Base-by-base conservation (phyloP, 2,888 invertebrate species). In the Apamea crenata region DNA sequence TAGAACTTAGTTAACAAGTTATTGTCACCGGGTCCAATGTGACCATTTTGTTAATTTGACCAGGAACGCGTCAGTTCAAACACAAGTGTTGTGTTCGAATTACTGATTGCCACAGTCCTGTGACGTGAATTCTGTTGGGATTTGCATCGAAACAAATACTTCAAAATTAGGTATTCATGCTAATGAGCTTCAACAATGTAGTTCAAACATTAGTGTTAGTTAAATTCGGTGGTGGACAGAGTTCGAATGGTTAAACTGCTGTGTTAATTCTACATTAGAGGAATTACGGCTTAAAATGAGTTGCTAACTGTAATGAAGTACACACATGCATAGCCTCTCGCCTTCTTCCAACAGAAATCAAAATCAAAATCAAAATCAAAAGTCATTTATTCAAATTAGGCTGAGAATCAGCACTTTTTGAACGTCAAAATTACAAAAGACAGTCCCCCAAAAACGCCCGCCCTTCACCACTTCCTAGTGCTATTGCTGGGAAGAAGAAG, bases 101-200 rank as follows among this genome's bases (percentile, higher is more conserved):
- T 16, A 68, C 65, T 74, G 61, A 87, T 72, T 61, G 29, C 12
- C n/a, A 29, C 44, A 76, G 71, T 66, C n/a, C 18, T 69, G 50
- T 79, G 36, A 72, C 61, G 40, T 5, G 16, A 47, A 86, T 59
- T 29, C 66, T 10, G 21, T 21, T 53, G 73, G 77, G 73, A 81
- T 66, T 77, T 53, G 47, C 67, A 85, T 72, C 4, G 71, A 80
- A 85, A 77, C 67, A 88, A 88, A 80, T 74, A 71, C 72, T 74
- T 70, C 29, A 56, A 61, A 77, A 88, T 78, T 67, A 78, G 70
- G 36, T 69, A 77, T 78, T 79, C 75, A 82, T 79, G 79, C 32
- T 78, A 88, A 82, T 32, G 53, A 78, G 68, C 5, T 56, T 12
- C 50, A 21, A 70, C 66, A 66, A 18, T 75, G 61, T 63, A 40